phyloP scores from a whole-genome alignment of 1,140 invertebrate species.

The Drosophila ananassae region DNA sequence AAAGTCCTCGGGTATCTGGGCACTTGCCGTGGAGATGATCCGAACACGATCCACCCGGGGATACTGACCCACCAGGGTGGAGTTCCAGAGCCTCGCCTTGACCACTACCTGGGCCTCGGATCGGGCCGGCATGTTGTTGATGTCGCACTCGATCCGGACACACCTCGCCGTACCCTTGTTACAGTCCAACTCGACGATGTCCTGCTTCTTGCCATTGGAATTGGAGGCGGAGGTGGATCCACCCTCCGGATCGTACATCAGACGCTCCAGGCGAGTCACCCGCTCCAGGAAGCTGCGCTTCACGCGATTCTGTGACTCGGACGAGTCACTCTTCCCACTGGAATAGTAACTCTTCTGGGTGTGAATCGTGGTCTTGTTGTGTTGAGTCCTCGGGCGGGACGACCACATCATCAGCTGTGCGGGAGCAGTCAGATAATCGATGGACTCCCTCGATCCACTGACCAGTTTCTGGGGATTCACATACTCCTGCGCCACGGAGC shows the following conservation, averaged over 20 bases:
- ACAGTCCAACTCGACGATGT: constrained; percentile 93
- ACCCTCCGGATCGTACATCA: constrained; percentile 85
- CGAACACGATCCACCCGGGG: constrained; percentile 92
- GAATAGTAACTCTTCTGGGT: constrained; percentile 24
- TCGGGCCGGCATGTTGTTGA: constrained; percentile 90
- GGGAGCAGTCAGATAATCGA: constrained; percentile 50
- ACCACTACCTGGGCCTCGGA: constrained; percentile 91
- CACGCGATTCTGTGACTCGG: constrained; percentile 56
- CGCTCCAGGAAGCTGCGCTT: constrained; percentile 89
- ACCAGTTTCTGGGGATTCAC: constrained; percentile 90
- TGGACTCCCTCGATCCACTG: constrained; percentile 80
- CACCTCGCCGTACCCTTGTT: constrained; percentile 92
- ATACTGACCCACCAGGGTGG: constrained; percentile 94
- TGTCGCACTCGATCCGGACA: constrained; percentile 92
- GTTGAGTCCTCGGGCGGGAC: constrained; percentile 3
- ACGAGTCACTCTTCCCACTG: not conserved
- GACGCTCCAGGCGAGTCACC: constrained; percentile 89
- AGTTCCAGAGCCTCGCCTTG: constrained; percentile 94
- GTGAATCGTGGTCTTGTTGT: constrained; percentile 33
- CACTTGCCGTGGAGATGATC: constrained; percentile 91
- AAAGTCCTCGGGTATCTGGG: constrained; percentile 88
- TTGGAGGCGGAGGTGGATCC: constrained; percentile 39
- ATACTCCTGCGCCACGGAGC: constrained; percentile 85
- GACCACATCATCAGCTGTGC: constrained; percentile 66
- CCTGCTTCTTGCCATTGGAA: constrained; percentile 87